Base-by-base conservation (phyloP, 2,113 vertebrate species). In the Pionites leucogaster region DNA sequence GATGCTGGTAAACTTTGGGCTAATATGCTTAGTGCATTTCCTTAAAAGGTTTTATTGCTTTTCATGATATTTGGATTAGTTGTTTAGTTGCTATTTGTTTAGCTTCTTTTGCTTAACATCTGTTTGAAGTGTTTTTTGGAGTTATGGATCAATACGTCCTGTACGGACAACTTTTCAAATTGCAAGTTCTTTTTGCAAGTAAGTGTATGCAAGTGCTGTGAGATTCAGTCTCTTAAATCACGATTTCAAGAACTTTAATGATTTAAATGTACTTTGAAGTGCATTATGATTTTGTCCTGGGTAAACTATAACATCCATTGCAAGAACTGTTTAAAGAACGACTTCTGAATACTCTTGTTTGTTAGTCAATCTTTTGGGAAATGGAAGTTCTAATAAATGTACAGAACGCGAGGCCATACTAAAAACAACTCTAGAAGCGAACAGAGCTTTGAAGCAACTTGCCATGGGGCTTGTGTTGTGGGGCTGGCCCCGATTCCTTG, bases 401-500 rank as follows among this genome's bases (percentile, higher is more conserved):
- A 19, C 20, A 46, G 62, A 90, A 33, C 2, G 7, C 11, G 60
- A 82, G 16, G 59, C 41, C 33, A 0, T 77, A 46, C 60, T 72
- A 64, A 90, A 83, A 88, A 27, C 37, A 86, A 1, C 25, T 33
- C 10, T 10, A 42, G 90, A 78, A 86, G 47, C 20, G 49, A 92
- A 6, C 10, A n/a, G 62, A 92, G 53, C 17, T 78, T 69, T 8
- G 39, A 31, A 88, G 53, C 46, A 74, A 4, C 44, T 19, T 46
- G 59, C 63, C 10, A 5, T 71, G 46, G 35, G 82, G 14, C 85
- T 95, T 7, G 0, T 0, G 3, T 95, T 7, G 0, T 0, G 3
- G 82, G 50, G 11, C 71, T 74, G 77, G 29, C 8, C 2, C 0
- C 92, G 55, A 90, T 94, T 88, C 87, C 90, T 39, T 93, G 47